Conservation (phyloP, 2,113 vertebrate species). For the Speoplatyrhinus poulsoni region DNA sequence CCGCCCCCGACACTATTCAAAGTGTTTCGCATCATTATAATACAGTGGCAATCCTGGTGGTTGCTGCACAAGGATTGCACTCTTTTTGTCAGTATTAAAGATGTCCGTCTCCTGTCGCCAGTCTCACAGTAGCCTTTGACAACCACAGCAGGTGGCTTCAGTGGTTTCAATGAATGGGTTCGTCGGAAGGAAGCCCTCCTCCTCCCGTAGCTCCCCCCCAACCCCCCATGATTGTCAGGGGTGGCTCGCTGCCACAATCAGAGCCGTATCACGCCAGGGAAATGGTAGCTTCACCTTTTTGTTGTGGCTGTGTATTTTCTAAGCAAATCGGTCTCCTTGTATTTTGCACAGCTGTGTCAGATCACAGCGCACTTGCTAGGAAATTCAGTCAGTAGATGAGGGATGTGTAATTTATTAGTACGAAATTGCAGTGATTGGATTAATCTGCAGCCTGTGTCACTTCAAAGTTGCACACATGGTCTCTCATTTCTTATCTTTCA, state of each 20-base stretch:
- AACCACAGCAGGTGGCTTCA: slow-evolving; percentile 77
- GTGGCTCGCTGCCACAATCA: slow-evolving; percentile 69
- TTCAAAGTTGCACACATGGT: too few relatives aligned
- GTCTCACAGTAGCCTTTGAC: slow-evolving; percentile 66
- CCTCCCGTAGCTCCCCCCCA: slow-evolving; percentile 29
- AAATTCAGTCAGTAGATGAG: too few relatives aligned
- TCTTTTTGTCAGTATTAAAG: slow-evolving; percentile 37
- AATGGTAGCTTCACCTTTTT: too few relatives aligned
- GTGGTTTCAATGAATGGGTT: slow-evolving; percentile 71
- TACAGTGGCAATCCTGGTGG: background rate
- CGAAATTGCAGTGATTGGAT: too few relatives aligned
- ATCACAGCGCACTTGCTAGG: background rate
- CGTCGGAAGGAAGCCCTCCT: slow-evolving; percentile 77
- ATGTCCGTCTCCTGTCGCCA: slow-evolving; percentile 46
- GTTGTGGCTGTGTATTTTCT: slow-evolving; percentile 16
- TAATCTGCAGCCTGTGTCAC: too few relatives aligned
- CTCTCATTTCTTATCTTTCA: too few relatives aligned
- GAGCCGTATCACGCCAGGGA: slow-evolving; percentile 30
- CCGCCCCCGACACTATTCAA: background rate
- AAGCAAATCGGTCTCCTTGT: slow-evolving; percentile 12
- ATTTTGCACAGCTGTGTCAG: background rate
- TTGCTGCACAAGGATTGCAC: slow-evolving; percentile 38
- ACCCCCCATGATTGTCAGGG: slow-evolving; percentile 70
- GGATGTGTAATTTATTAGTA: too few relatives aligned
- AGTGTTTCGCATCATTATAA: background rate